These are phyloP conservation scores for Noctua pronuba DNA, from an alignment of 2,888 invertebrate species.

Conservation along the genomic window DNA sequence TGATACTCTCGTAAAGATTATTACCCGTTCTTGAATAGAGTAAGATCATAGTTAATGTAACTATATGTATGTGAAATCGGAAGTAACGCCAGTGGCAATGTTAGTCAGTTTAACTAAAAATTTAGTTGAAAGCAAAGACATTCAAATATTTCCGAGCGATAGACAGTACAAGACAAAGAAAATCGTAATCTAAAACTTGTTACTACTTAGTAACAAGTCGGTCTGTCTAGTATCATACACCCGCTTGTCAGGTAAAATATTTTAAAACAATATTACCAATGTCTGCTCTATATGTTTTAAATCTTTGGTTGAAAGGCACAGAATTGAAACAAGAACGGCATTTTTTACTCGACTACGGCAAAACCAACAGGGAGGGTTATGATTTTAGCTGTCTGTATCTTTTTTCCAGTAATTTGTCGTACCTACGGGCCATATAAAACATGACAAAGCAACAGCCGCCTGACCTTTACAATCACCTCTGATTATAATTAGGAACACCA, in stretches of 20 bases:
- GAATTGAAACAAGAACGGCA: background rate
- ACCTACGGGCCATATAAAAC: background rate
- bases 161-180: too few species aligned
- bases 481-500: background rate
- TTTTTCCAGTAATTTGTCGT: background rate
- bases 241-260: too few species aligned
- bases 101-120: background rate
- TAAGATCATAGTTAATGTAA: background rate
- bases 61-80: background rate
- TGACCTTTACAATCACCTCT: slow-evolving; percentile 7
- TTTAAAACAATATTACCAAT: too few species aligned
- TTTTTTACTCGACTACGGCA: background rate
- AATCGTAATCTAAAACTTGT: too few species aligned
- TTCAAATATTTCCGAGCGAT: too few species aligned
- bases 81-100: background rate
- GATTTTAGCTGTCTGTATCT: background rate
- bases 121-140: background rate
- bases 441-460: background rate
- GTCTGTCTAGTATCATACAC: too few species aligned
- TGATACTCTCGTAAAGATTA: background rate
- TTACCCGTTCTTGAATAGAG: background rate
- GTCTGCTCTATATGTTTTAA: too few species aligned
- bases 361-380: background rate
- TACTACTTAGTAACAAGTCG: too few species aligned
- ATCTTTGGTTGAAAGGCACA: background rate